Conservation (phyloP, 2,888 invertebrate genomes). For the Cantharis flavilabris region DNA sequence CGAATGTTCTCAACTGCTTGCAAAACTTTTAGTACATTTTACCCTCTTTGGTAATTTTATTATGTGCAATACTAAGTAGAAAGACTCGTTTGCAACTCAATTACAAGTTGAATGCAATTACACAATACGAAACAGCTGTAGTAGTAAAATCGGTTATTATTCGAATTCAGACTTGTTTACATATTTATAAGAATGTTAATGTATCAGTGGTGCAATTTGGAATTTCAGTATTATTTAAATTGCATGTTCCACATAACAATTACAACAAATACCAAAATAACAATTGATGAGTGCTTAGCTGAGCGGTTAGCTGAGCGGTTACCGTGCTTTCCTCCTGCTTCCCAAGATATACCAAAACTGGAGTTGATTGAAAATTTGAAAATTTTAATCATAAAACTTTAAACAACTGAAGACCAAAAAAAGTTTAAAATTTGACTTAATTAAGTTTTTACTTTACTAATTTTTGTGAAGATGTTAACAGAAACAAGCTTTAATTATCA, state of each 20-base stretch:
- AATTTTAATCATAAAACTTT: too few species aligned
- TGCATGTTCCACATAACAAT: not conserved
- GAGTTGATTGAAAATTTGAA: too few species aligned
- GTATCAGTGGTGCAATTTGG: not conserved
- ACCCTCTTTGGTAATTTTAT: not conserved
- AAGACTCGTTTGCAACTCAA: not conserved
- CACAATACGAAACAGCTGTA: not conserved
- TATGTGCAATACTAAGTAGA: not conserved
- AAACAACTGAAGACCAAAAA: too few species aligned
- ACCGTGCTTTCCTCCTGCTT: too few species aligned
- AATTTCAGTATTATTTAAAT: not conserved
- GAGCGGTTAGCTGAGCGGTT: too few species aligned
- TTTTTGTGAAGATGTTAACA: too few species aligned
- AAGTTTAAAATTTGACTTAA: too few species aligned
- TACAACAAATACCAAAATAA: too few species aligned
- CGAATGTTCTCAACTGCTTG: not conserved
- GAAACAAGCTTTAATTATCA: too few species aligned
- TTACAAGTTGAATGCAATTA: not conserved
- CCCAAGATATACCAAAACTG: too few species aligned
- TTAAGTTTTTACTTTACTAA: too few species aligned
- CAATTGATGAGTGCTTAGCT: too few species aligned
- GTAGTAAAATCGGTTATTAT: not conserved
- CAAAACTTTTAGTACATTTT: not conserved
- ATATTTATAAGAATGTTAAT: not conserved
- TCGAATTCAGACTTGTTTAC: not conserved